Evolutionary conservation across 2,888 invertebrate species (phyloP), one percentile per base, ranked within the genome.

Genomic region (Eumacrocentrus americanus): DNA sequence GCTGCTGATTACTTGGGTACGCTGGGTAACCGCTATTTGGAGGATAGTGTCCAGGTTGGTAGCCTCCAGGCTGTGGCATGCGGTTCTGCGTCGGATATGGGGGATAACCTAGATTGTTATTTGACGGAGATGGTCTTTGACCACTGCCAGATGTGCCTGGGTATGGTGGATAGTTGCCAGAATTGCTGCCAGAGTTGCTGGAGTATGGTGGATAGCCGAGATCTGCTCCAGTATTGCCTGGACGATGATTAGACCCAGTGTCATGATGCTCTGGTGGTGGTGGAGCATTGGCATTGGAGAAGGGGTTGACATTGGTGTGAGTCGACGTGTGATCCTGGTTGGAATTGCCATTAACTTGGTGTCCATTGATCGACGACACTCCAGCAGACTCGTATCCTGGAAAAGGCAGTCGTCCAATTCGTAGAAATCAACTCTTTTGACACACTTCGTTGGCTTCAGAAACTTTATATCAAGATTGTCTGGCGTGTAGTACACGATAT

Each of bases 321-420:
- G n/a, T n/a, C n/a, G n/a, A n/a, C n/a, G n/a, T n/a, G n/a, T 60
- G 62, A 46, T 70, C 68, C 38, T 57, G 65, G 60, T 62, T 71
- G 65, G 62, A 64, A 57, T 46, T 63, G 34, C 58, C 56, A 50
- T 52, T 58, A 42, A 59, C 53, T 7, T 67, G 71, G 3, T 77
- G 75, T 23, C 79, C 79, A 38, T 79, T 79, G 37, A 76, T 70
- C 38, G 71, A 66, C 2, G 76, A 71, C 2, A 77, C 70, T 3
- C 80, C 80, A 4, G 79, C 76, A 2, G 80, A 77, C 46, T 79
- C 77, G 68, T 70, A 78, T 56, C 72, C 80, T 80, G 74, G 64
- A 79, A 79, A 70, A 68, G 42, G 61, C 25, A 40, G 18, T 50
- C 40, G n/a, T 51, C 22, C 44, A 22, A 38, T 40, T n/a, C n/a